Base-by-base conservation (phyloP, 1,140 invertebrate species). In the Lasioglossum albipes region DNA sequence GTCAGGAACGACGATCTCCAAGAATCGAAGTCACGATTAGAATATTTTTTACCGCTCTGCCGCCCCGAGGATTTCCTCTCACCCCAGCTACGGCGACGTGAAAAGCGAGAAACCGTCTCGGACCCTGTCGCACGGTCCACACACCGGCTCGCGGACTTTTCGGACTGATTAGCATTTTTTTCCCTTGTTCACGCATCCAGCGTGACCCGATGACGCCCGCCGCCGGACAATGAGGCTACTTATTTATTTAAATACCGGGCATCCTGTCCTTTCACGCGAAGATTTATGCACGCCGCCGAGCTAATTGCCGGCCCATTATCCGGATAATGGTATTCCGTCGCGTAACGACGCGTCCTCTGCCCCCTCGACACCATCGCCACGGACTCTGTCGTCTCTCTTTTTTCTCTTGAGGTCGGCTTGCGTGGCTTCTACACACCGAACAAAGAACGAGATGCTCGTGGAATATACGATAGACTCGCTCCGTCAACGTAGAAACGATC, bases 181-280 rank as follows among this genome's bases (percentile, higher is more conserved):
- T 83, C 67, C 79, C 82, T 75, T 82, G 81, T 85, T 87, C 84
- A 83, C 86, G 86, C 84, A 84, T 86, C 82, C 81, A 84, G 71
- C 82, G 77, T 87, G 87, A 88, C 80, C 84, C 84, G 84, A 86
- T 86, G 84, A 89, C 87, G 87, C 83, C 87, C 83, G 80, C 75
- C 69, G 77, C 79, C 79, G 84, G 79, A 88, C 89, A 88, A 89
- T 90, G 87, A 83, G 83, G 83, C 88, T 88, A 90, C 87, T 90
- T 89, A 89, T 90, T 90, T 88, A 90, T 90, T 90, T 90, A 90
- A 90, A 90, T 90, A 89, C 87, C 87, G 82, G 88, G 89, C 88
- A 90, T 90, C 88, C 89, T 90, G 89, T 90, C 89, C 88, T 90
- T 90, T 90, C 89, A 90, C 87, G 87, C 85, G 79, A 90, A 90